Conservation (phyloP, 2,888 invertebrate species). For the Orthonychiurus folsomi region DNA sequence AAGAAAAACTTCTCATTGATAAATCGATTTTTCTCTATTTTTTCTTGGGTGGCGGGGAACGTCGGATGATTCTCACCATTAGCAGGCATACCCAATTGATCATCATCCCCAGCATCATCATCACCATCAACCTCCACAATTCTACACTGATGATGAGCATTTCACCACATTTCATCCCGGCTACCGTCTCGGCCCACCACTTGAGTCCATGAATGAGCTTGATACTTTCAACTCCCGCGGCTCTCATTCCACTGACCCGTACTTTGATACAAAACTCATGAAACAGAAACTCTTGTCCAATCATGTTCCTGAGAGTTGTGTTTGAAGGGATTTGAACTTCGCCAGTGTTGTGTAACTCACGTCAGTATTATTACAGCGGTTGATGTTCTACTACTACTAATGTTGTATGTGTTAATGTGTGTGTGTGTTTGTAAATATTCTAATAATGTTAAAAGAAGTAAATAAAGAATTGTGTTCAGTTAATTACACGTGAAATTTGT, state of each 20-base stretch:
- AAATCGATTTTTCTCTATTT: too few relatives aligned
- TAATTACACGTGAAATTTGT: too few relatives aligned
- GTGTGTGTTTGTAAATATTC: too few relatives aligned
- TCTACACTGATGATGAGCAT: slow-evolving; percentile 3
- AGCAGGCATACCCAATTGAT: slow-evolving; percentile 31
- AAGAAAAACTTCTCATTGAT: too few relatives aligned
- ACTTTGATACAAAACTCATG: slow-evolving; percentile 40
- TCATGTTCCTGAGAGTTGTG: slow-evolving; percentile 40
- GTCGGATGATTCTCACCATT: too few relatives aligned
- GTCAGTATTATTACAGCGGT: too few relatives aligned
- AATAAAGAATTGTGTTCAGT: too few relatives aligned
- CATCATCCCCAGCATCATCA: slow-evolving; percentile 31
- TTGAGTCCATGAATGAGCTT: slow-evolving; percentile 32
- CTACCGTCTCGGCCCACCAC: slow-evolving; percentile 6
- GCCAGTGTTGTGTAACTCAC: too few relatives aligned
- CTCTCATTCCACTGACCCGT: slow-evolving; percentile 29
- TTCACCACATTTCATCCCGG: neutral
- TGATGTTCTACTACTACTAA: too few relatives aligned
- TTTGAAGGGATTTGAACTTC: slow-evolving; percentile 20
- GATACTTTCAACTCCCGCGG: slow-evolving; percentile 33
- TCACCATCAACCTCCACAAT: slow-evolving; percentile 22
- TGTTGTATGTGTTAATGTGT: too few relatives aligned
- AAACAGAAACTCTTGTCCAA: slow-evolving; percentile 39
- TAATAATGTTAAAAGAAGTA: too few relatives aligned
- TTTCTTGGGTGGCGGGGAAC: too few relatives aligned